phyloP scores from a whole-genome alignment of 2,113 vertebrate species.

The Sebastes schlegelii region DNA sequence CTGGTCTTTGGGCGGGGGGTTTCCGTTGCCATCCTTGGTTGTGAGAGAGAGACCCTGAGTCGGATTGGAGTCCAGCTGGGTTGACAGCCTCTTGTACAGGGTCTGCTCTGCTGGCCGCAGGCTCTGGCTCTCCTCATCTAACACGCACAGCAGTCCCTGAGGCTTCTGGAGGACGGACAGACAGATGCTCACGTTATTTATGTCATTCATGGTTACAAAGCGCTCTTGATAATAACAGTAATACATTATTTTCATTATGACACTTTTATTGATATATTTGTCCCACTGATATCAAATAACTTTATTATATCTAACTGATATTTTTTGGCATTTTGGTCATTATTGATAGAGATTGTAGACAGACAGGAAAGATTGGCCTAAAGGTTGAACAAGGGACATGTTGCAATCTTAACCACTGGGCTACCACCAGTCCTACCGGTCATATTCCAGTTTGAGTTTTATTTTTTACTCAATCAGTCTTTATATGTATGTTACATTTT shows the following conservation, averaged over 20 bases:
- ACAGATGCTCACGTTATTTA: slow-evolving; percentile 44
- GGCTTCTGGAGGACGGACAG: slow-evolving; percentile 86
- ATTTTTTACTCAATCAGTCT: background rate
- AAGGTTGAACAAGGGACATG: background rate
- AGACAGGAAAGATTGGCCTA: background rate
- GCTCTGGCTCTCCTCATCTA: slow-evolving; percentile 94
- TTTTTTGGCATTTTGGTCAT: background rate
- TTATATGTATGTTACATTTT: background rate
- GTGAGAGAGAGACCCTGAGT: slow-evolving; percentile 86
- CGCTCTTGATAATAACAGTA: slow-evolving; percentile 7
- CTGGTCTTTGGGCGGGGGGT: slow-evolving; percentile 90
- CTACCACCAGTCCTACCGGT: background rate
- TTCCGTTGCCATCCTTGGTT: slow-evolving; percentile 94
- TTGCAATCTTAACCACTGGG: background rate
- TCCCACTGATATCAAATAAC: background rate
- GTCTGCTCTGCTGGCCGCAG: slow-evolving; percentile 87
- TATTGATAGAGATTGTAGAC: background rate
- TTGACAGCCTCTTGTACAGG: slow-evolving; percentile 89
- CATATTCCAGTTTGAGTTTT: background rate
- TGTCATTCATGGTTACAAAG: slow-evolving; percentile 37
- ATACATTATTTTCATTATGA: slow-evolving; percentile 25
- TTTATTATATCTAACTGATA: background rate
- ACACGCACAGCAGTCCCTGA: slow-evolving; percentile 89
- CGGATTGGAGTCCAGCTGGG: slow-evolving; percentile 87
- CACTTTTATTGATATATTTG: slow-evolving; percentile 27